A percentile compares a stretch with the other conserved stretches of the same genome.
Evolutionary conservation across 2,888 invertebrate genomes (phyloP).

Genomic region (Tetranychus truncatus): DNA sequence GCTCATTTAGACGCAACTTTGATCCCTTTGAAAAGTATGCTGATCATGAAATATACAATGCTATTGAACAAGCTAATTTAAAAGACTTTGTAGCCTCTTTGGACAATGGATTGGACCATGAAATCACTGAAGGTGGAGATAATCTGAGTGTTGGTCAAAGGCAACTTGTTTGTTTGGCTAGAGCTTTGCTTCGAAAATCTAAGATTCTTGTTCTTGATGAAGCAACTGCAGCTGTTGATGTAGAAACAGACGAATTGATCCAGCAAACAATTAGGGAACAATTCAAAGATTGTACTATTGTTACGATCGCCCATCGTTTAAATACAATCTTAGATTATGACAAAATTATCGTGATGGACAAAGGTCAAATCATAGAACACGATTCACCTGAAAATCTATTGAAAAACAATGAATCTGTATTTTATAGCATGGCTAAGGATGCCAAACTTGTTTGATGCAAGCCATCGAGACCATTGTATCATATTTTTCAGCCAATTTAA

Average conservation of each 20-base stretch:
- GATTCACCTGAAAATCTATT: slow-evolving; percentile 25
- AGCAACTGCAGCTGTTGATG: slow-evolving; percentile 30
- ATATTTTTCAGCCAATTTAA: too few relatives aligned
- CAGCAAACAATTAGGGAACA: slow-evolving; percentile 33
- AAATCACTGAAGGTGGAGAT: slow-evolving; percentile 51
- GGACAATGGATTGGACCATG: slow-evolving; percentile 47
- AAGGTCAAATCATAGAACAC: slow-evolving; percentile 25
- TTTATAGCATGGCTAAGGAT: slow-evolving; percentile 27
- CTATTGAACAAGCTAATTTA: slow-evolving; percentile 60
- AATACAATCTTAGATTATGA: slow-evolving; percentile 25
- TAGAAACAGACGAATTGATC: slow-evolving; percentile 34
- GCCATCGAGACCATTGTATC: too few relatives aligned
- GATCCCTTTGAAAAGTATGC: slow-evolving; percentile 66
- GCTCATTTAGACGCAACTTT: slow-evolving; percentile 56
- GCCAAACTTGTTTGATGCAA: slow-evolving; percentile 13
- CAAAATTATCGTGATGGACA: slow-evolving; percentile 50
- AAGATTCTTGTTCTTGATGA: slow-evolving; percentile 42
- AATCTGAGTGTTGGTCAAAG: slow-evolving; percentile 78
- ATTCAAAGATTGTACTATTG: slow-evolving; percentile 32
- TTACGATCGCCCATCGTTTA: slow-evolving; percentile 42
- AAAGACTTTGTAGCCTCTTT: slow-evolving; percentile 47
- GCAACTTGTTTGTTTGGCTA: slow-evolving; percentile 69
- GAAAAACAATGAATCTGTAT: slow-evolving; percentile 22
- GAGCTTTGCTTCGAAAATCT: slow-evolving; percentile 66
- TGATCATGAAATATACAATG: slow-evolving; percentile 62